phyloP scores from a whole-genome alignment of 2,113 vertebrate species.

The Neoarius graeffei region DNA sequence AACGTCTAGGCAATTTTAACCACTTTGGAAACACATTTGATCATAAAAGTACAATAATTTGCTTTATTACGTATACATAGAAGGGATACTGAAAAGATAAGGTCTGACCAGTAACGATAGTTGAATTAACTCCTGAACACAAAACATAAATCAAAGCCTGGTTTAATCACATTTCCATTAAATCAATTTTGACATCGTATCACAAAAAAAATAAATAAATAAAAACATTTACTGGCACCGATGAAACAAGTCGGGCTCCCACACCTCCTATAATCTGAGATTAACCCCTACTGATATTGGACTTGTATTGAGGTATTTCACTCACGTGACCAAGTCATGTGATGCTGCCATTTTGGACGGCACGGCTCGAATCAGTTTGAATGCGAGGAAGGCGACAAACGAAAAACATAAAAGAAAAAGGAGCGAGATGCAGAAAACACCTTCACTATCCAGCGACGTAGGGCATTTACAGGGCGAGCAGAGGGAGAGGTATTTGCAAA shows the following conservation, averaged over 20 bases:
- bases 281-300: neutral
- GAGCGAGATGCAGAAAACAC: too few species aligned
- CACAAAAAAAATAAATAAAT: neutral
- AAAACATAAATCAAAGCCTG: neutral
- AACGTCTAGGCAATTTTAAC: neutral
- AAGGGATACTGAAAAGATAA: neutral
- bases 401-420: too few species aligned
- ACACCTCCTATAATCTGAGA: neutral
- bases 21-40: neutral
- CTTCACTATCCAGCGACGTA: too few species aligned
- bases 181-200: neutral
- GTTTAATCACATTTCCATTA: neutral
- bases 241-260: neutral
- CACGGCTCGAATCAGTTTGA: too few species aligned
- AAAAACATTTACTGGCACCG: neutral
- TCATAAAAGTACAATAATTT: neutral
- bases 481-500: too few species aligned
- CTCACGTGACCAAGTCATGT: too few species aligned
- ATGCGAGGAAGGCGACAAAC: too few species aligned
- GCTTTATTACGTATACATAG: neutral
- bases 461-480: too few species aligned
- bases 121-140: neutral
- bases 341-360: too few species aligned
- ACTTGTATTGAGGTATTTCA: too few species aligned
- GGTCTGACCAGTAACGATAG: neutral